Evolutionary conservation across 2,113 vertebrate genomes (phyloP).

Genomic region (Alectura lathami): DNA sequence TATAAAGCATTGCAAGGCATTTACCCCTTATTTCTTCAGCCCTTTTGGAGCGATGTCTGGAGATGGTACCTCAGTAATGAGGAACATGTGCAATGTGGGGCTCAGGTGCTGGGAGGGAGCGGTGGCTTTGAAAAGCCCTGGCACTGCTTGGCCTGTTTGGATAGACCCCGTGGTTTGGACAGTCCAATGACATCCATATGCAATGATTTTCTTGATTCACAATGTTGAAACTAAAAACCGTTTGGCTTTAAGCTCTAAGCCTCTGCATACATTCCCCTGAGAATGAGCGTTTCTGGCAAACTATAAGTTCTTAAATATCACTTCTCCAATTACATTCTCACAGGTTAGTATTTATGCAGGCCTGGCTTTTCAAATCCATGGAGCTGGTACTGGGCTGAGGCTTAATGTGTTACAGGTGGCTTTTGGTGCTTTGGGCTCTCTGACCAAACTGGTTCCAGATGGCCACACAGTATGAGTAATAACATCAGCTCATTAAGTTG

Average conservation of each 20-base stretch:
- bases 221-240: conserved; percentile 75
- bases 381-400: conserved; percentile 72
- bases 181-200: conserved; percentile 58
- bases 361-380: conserved; percentile 72
- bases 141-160: conserved; percentile 29
- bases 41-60: neutral
- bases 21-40: neutral
- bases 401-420: conserved; percentile 85
- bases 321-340: conserved; percentile 84
- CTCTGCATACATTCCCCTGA: conserved; percentile 74
- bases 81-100: neutral
- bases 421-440: conserved; percentile 68
- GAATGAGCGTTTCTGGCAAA: conserved; percentile 76
- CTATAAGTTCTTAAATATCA: conserved; percentile 79
- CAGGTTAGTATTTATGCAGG: conserved; percentile 79
- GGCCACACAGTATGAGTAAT: conserved; percentile 78
- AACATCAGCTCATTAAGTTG: conserved; percentile 78
- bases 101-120: conserved; percentile 28
- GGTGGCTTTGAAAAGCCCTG: conserved; percentile 24
- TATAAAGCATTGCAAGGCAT: too few relatives aligned
- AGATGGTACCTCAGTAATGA: neutral
- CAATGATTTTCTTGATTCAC: conserved; percentile 68
- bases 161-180: conserved; percentile 5
- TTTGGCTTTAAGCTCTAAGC: conserved; percentile 75
- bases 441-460: conserved; percentile 85